Conservation (phyloP, 1,140 invertebrate genomes). For the Ectropis grisescens region DNA sequence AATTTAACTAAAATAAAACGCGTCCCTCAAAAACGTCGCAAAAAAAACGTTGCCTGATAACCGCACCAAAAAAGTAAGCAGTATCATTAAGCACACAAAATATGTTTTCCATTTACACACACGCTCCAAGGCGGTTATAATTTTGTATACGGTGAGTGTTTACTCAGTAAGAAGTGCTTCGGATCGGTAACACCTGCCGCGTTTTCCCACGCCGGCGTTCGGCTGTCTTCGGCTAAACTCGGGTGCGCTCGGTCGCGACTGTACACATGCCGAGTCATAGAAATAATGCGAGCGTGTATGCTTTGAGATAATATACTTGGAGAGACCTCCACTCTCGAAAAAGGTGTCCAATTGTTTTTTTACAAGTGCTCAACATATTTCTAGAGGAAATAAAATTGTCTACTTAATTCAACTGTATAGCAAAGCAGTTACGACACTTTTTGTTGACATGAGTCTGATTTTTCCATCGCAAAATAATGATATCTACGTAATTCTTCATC, state of each 20-base stretch:
- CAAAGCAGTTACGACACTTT: too few relatives aligned
- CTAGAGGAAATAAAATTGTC: too few relatives aligned
- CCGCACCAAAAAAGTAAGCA: constrained; percentile 60
- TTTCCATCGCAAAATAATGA: too few relatives aligned
- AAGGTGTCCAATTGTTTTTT: too few relatives aligned
- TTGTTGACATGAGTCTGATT: too few relatives aligned
- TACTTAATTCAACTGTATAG: too few relatives aligned
- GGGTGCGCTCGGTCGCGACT: constrained; percentile 27
- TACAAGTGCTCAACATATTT: too few relatives aligned
- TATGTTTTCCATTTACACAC: constrained; percentile 67
- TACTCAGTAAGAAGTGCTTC: constrained; percentile 64
- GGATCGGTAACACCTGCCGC: constrained; percentile 62
- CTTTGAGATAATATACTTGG: too few relatives aligned
- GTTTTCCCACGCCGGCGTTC: constrained; percentile 58
- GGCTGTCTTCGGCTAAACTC: constrained; percentile 39
- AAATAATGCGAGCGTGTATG: constrained; percentile 1
- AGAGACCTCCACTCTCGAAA: too few relatives aligned
- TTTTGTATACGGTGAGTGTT: constrained; percentile 65
- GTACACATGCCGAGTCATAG: too few relatives aligned
- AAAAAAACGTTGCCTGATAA: constrained; percentile 54
- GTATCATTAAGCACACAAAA: constrained; percentile 69
- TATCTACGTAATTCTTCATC: too few relatives aligned
- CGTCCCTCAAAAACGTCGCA: constrained; percentile 35
- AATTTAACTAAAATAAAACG: constrained; percentile 41
- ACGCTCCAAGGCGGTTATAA: constrained; percentile 61